Evolutionary conservation across 2,888 invertebrate genomes (phyloP).

Genomic region (Xanthorhoe spadicearia): DNA sequence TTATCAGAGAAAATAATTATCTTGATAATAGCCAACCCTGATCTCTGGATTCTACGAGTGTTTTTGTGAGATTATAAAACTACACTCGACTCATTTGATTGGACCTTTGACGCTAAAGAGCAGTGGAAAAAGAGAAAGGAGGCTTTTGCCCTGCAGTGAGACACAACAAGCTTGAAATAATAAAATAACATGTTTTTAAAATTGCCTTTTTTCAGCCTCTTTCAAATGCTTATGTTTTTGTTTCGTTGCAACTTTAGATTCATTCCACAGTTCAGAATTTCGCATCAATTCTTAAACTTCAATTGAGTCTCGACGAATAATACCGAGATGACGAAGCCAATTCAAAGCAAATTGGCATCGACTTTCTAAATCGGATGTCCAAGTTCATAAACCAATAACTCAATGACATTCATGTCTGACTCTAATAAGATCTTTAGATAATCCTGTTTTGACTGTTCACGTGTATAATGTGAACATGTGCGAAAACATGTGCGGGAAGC

Average conservation of each 20-base stretch:
- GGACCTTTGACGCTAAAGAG: too few relatives aligned
- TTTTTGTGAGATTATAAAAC: too few relatives aligned
- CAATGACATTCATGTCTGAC: conserved; percentile 6
- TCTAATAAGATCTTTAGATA: conserved; percentile 23
- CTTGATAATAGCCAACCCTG: too few relatives aligned
- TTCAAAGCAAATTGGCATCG: conserved; percentile 7
- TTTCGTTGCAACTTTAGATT: not conserved
- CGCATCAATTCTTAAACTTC: not conserved
- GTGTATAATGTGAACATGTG: conserved; percentile 29
- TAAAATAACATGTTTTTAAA: too few relatives aligned
- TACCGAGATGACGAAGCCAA: conserved; percentile 11
- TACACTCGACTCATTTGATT: too few relatives aligned
- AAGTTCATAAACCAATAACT: conserved; percentile 16
- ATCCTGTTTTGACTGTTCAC: conserved; percentile 30
- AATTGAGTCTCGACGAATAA: not conserved
- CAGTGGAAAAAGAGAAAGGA: too few relatives aligned
- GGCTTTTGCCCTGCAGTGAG: too few relatives aligned
- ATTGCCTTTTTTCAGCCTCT: too few relatives aligned
- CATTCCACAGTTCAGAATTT: not conserved
- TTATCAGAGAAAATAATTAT: too few relatives aligned
- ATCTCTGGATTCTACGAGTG: too few relatives aligned
- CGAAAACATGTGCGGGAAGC: conserved; percentile 34
- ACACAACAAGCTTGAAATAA: too few relatives aligned
- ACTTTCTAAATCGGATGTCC: conserved; percentile 15
- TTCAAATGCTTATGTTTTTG: not conserved